A percentile compares a stretch with the other conserved stretches of the same genome.
Conservation (phyloP, 2,797 vertebrate species). For the Nyctibius grandis region DNA sequence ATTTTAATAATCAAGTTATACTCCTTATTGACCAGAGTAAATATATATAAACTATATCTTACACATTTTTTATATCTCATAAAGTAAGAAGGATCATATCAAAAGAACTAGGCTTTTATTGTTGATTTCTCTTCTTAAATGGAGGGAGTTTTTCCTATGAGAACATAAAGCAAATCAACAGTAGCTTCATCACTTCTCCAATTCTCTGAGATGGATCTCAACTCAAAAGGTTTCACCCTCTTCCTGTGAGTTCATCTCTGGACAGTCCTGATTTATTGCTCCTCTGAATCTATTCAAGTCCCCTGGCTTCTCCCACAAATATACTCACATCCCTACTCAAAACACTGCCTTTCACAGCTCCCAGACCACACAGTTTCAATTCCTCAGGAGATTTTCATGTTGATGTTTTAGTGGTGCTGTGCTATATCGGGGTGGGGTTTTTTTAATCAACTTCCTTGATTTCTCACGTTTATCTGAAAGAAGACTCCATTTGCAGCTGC, state of each 20-base stretch:
- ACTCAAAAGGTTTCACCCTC: neutral
- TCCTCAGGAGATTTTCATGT: neutral
- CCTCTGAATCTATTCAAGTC: neutral
- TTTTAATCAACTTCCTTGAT: neutral
- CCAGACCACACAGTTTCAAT: neutral
- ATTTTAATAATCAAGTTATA: neutral
- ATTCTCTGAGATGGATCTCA: neutral
- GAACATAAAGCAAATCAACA: neutral
- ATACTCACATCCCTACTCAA: neutral
- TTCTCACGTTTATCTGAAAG: neutral
- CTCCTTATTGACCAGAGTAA: neutral
- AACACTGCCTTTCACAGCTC: neutral
- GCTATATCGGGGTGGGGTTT: neutral
- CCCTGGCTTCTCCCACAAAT: neutral
- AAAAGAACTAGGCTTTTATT: neutral
- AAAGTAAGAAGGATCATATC: neutral
- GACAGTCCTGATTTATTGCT: neutral
- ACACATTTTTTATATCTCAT: neutral
- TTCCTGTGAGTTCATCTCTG: neutral
- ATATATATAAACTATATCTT: neutral
- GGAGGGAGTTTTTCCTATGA: neutral
- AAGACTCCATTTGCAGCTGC: neutral
- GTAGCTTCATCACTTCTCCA: neutral
- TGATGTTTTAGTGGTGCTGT: neutral
- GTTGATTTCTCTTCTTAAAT: neutral